Evolutionary conservation across 1,140 invertebrate species (phyloP).

Genomic region (Triops cancriformis): DNA sequence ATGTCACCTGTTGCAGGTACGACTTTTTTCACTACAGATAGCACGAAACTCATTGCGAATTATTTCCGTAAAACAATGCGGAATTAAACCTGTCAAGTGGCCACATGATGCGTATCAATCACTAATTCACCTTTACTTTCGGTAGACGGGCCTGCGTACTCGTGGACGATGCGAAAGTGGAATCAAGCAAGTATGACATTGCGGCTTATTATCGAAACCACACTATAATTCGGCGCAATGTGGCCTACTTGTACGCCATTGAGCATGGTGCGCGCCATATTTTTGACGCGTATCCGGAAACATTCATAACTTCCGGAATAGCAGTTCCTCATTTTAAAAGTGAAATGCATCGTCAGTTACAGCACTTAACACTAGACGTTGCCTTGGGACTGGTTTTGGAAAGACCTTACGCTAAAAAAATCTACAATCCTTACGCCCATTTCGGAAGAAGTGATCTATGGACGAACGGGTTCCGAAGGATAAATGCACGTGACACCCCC

Average conservation of each 20-base stretch:
- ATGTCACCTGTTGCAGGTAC: conserved; percentile 29
- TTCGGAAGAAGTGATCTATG: conserved; percentile 31
- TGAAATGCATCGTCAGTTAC: conserved; percentile 29
- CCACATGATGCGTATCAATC: background rate
- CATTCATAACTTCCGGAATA: conserved; percentile 15
- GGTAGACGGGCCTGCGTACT: conserved; percentile 26
- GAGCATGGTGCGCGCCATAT: conserved; percentile 32
- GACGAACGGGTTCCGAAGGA: conserved; percentile 28
- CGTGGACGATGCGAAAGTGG: conserved; percentile 25
- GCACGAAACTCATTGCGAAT: background rate
- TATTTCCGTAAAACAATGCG: background rate
- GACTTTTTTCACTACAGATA: background rate
- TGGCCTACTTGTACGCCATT: conserved; percentile 31
- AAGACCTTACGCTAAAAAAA: conserved; percentile 26
- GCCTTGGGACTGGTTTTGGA: conserved; percentile 30
- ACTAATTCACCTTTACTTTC: background rate
- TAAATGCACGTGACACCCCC: conserved; percentile 22
- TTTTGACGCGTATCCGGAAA: conserved; percentile 30
- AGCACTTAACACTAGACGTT: conserved; percentile 27
- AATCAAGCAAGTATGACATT: conserved; percentile 26
- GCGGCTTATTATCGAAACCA: background rate
- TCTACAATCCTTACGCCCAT: conserved; percentile 31
- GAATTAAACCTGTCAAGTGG: background rate
- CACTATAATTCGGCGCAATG: conserved; percentile 26
- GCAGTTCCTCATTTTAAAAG: conserved; percentile 17